Base-by-base conservation (phyloP, 1,140 invertebrate species). In the Drosophila micromelanica region DNA sequence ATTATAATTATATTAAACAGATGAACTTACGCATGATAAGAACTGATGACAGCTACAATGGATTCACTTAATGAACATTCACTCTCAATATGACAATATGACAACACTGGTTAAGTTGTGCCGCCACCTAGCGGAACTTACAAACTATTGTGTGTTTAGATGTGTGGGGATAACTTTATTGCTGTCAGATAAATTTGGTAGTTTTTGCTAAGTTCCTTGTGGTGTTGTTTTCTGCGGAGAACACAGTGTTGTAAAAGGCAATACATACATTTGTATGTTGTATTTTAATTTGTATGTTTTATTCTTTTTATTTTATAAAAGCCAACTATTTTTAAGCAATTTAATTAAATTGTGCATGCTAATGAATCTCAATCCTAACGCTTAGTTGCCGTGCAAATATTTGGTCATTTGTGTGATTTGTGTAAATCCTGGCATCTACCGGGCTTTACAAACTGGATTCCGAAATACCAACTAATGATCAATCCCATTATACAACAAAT, bases 401-500 rank as follows among this genome's bases (percentile, higher is more conserved):
- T 62, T 49, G 54, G 45, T 42, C 64, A 45, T 45, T 57, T 57
- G 40, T 45, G 40, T 56, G 54, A 30, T 42, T 23, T 5, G 13
- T 52, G 49, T 5, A 17, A 35, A 64, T 43, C 23, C 38, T 13
- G 38, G 13, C 30, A 20, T n/a, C 40, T 30, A 11, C 38, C 38
- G 38, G 12, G 12, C 12, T 8, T 6, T n/a, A 11, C 11, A 9
- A n/a, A 17, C 5, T 30, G 30, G 11, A 27, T 15, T 35, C 37
- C 37, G 12, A 13, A 67, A 42, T 43, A 52, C 67, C 55, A 87
- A 57, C 63, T 87, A 82, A 86, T 86, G 78, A 76, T 69, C 73
- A 64, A 79, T 73, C 60, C 71, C 57, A 78, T 78, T 78, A 86
- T 76, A 78, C 62, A 74, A 70, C 81, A 65, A 80, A 86, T 78